These are phyloP conservation scores for Protosalanx chinensis DNA, from an alignment of 2,797 vertebrate species.

Conservation along the genomic window DNA sequence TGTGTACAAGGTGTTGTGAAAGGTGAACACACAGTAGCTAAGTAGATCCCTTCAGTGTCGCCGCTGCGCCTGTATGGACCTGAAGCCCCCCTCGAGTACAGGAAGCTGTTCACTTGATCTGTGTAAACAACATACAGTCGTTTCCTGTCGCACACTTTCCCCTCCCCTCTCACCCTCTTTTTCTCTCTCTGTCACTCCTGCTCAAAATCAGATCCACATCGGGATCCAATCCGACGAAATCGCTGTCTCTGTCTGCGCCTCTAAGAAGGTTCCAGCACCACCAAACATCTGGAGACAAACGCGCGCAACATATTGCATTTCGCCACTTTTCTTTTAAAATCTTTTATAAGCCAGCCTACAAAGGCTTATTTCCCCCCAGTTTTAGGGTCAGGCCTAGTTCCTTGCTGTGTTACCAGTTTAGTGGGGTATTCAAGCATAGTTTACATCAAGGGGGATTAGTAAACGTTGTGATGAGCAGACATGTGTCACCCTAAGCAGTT, in stretches of 20 bases:
- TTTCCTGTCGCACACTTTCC: conserved; percentile 17
- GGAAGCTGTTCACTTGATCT: conserved; percentile 2
- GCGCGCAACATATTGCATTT: neutral
- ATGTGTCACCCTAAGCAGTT: neutral
- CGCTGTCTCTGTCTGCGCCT: neutral
- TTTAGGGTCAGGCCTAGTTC: neutral
- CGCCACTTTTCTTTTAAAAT: neutral
- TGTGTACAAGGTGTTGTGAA: neutral
- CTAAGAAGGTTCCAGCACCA: neutral
- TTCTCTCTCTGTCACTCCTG: neutral
- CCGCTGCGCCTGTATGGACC: conserved; percentile 3
- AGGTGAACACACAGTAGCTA: conserved; percentile 11
- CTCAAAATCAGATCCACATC: neutral
- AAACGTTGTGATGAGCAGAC: neutral
- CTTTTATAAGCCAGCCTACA: neutral
- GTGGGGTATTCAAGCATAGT: neutral
- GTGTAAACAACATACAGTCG: conserved; percentile 36
- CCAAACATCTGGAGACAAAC: neutral
- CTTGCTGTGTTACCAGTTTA: neutral
- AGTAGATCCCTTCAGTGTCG: conserved; percentile 17
- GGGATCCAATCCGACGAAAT: neutral
- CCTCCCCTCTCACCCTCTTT: neutral
- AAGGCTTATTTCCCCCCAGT: neutral
- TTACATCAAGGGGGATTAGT: neutral
- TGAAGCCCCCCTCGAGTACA: conserved; percentile 29